These are phyloP conservation scores for Hecatera dysodea DNA, from an alignment of 2,888 invertebrate species.

Conservation along the genomic window DNA sequence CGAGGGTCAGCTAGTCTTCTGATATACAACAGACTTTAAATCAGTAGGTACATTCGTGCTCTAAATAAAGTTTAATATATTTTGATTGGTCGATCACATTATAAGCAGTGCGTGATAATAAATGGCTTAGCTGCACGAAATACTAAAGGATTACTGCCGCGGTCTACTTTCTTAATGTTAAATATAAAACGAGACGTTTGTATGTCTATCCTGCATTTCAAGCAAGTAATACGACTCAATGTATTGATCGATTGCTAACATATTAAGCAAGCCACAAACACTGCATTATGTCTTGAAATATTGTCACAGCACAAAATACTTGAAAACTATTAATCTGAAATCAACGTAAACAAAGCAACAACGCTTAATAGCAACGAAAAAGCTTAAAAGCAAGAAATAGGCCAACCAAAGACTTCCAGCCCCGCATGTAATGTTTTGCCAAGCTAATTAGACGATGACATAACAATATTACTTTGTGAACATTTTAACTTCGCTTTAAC, in stretches of 20 bases:
- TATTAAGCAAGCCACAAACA: too few species aligned
- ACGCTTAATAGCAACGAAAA: too few species aligned
- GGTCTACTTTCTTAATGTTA: not conserved
- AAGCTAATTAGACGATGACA: slow-evolving; percentile 47
- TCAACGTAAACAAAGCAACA: fast-evolving
- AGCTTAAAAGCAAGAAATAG: slow-evolving; percentile 4
- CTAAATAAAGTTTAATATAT: too few species aligned
- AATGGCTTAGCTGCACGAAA: not conserved
- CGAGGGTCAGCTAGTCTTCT: too few species aligned
- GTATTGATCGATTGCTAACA: not conserved
- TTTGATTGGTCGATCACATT: not conserved
- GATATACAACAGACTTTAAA: too few species aligned
- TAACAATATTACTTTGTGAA: slow-evolving; percentile 42
- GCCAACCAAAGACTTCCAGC: slow-evolving; percentile 1
- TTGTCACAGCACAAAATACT: not conserved
- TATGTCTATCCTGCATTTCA: not conserved
- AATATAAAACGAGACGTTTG: not conserved
- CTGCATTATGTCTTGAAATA: not conserved
- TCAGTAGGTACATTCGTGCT: too few species aligned
- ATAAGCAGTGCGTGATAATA: not conserved
- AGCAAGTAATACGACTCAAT: not conserved
- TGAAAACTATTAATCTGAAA: not conserved
- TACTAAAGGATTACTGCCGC: not conserved
- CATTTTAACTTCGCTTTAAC: slow-evolving; percentile 44
- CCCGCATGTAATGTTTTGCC: slow-evolving; percentile 31